Conservation (phyloP, 2,888 invertebrate species). For the Aspidapion aeneum region DNA sequence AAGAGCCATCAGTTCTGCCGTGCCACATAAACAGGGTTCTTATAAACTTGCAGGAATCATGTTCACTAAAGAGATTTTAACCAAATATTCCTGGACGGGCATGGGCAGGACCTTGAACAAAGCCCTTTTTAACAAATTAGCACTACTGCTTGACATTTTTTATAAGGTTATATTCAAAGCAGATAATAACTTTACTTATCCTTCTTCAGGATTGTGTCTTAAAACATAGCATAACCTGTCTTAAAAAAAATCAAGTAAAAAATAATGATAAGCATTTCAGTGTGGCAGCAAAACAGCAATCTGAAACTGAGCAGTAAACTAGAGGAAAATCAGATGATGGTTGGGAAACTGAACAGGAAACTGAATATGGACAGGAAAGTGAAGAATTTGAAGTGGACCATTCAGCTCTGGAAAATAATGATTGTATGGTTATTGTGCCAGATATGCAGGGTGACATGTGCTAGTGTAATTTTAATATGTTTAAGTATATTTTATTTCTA, state of each 20-base stretch:
- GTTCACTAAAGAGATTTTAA: conserved; percentile 14
- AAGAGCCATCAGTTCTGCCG: conserved; percentile 3
- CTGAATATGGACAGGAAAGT: too few relatives aligned
- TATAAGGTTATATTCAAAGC: conserved; percentile 14
- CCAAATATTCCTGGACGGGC: conserved; percentile 15
- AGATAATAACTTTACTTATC: conserved; percentile 5
- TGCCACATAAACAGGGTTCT: conserved; percentile 11
- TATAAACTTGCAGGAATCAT: conserved; percentile 10
- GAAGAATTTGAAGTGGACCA: too few relatives aligned
- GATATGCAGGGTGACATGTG: too few relatives aligned
- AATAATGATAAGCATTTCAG: too few relatives aligned
- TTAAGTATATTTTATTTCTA: too few relatives aligned
- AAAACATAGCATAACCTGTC: conserved; percentile 9
- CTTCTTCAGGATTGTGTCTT: conserved; percentile 10
- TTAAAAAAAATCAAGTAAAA: conserved; percentile 5
- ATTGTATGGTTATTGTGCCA: too few relatives aligned
- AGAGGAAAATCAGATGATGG: background rate
- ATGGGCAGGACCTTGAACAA: conserved; percentile 14
- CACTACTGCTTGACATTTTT: conserved; percentile 11
- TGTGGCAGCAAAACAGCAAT: too few relatives aligned
- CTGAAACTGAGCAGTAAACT: background rate
- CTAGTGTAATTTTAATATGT: too few relatives aligned
- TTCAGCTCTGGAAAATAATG: too few relatives aligned
- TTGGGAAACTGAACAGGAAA: too few relatives aligned
- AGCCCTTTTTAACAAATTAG: conserved; percentile 13